Conservation (phyloP, 1,140 invertebrate species). For the Zaprionus vittiger region DNA sequence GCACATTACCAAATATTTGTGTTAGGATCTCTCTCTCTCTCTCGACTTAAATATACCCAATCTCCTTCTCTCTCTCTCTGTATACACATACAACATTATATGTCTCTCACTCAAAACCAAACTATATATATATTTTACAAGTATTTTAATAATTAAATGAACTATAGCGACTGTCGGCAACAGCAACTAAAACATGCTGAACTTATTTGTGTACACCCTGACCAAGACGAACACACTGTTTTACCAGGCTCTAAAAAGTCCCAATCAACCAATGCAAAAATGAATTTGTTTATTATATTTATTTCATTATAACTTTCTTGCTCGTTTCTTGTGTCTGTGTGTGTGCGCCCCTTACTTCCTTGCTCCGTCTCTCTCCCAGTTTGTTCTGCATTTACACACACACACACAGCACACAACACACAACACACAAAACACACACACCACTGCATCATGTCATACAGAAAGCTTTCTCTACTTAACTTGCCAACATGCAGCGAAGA, state of each 20-base stretch:
- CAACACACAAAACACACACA: conserved; percentile 11
- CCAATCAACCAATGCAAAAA: conserved; percentile 67
- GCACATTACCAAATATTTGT: conserved; percentile 73
- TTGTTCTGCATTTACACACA: conserved; percentile 20
- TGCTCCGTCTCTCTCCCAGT: conserved; percentile 19
- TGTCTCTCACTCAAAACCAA: not conserved
- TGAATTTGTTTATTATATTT: conserved; percentile 21
- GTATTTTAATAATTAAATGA: conserved; percentile 34
- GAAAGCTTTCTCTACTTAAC: not conserved
- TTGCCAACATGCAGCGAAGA: not conserved
- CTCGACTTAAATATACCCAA: not conserved
- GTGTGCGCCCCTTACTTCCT: conserved; percentile 7
- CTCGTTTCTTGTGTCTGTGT: conserved; percentile 40
- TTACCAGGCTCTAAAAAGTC: conserved; percentile 44
- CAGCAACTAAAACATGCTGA: not conserved
- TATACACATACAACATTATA: not conserved
- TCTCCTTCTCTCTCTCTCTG: not conserved
- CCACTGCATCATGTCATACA: conserved; percentile 6
- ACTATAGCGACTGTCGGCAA: conserved; percentile 4
- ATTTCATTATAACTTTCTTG: conserved; percentile 18
- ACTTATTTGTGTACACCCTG: conserved; percentile 7
- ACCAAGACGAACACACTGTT: not conserved
- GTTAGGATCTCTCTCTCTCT: conserved; percentile 41
- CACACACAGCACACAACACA: conserved; percentile 15
- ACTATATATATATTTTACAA: conserved; percentile 16